These are phyloP conservation scores for Gallinago undulata DNA, from an alignment of 2,113 vertebrate species.

Conservation along the genomic window DNA sequence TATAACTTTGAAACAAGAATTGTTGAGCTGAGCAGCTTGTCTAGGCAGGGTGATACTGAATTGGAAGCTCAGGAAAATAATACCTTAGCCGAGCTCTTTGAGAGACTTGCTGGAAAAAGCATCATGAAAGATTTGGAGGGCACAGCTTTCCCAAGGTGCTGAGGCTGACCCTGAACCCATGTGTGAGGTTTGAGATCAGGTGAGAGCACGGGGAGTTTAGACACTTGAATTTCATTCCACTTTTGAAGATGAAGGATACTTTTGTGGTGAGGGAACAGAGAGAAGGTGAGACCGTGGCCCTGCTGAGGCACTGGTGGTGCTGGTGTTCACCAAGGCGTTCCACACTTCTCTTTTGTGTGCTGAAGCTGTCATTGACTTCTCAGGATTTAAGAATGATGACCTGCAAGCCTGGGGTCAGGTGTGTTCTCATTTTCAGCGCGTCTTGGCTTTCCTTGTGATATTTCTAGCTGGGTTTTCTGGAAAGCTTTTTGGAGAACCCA, in stretches of 20 bases:
- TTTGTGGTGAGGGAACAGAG: neutral
- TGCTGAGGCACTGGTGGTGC: neutral
- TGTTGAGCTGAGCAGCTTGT: conserved; percentile 37
- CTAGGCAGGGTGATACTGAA: neutral
- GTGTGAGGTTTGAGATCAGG: neutral
- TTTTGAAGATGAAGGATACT: neutral
- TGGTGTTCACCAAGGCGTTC: neutral
- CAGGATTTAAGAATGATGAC: neutral
- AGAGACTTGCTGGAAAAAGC: neutral
- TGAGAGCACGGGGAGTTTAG: neutral
- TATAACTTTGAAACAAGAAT: conserved; percentile 33
- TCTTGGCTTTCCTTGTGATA: neutral
- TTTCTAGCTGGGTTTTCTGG: neutral
- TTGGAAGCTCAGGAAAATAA: conserved; percentile 9
- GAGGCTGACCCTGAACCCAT: neutral
- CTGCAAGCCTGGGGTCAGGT: neutral
- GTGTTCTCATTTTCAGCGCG: neutral
- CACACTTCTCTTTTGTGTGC: neutral
- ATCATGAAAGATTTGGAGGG: neutral
- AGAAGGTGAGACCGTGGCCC: fast-evolving
- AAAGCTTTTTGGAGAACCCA: neutral
- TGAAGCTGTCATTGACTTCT: neutral
- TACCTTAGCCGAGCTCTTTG: neutral
- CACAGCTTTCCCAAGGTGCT: fast-evolving
- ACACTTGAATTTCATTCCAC: neutral